phyloP scores from a whole-genome alignment of 1,140 invertebrate genomes.

The Scaptomyza montana region DNA sequence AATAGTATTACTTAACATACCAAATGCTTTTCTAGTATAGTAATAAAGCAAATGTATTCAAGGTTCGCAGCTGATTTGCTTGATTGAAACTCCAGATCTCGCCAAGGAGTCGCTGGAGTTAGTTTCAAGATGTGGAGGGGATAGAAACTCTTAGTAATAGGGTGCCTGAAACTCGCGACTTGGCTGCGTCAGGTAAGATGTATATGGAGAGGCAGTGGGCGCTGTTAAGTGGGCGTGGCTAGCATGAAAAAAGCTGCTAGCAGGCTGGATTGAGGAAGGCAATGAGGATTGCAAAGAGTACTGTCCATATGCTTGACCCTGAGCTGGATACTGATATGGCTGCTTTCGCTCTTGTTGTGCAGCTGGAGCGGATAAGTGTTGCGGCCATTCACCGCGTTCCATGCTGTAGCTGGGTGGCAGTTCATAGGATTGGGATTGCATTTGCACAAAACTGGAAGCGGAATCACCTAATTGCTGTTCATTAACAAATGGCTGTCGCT shows the following conservation, averaged over 20 bases:
- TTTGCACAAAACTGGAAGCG: constrained; percentile 40
- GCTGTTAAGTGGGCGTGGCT: not conserved
- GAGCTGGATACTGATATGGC: not conserved
- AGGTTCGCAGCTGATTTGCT: not conserved
- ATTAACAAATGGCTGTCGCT: constrained; percentile 31
- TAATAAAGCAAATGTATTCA: constrained; percentile 26
- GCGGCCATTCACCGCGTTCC: constrained; percentile 24
- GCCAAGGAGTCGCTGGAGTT: constrained; percentile 10
- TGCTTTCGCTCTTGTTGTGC: not conserved
- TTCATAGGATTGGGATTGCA: constrained; percentile 67
- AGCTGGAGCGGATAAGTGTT: not conserved
- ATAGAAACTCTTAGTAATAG: constrained; percentile 36
- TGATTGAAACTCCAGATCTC: not conserved
- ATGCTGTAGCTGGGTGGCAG: constrained; percentile 41
- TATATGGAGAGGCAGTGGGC: not conserved
- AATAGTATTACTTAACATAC: constrained; percentile 3
- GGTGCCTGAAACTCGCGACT: constrained; percentile 63
- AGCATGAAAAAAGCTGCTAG: not conserved
- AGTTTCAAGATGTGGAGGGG: no score
- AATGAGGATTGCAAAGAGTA: not conserved
- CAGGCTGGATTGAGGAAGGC: no score
- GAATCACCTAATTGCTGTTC: constrained; percentile 24
- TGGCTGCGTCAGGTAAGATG: constrained; percentile 24
- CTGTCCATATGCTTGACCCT: not conserved
- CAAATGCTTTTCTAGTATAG: constrained; percentile 8